phyloP scores from a whole-genome alignment of 2,888 invertebrate genomes.

The Tortrix viridana region DNA sequence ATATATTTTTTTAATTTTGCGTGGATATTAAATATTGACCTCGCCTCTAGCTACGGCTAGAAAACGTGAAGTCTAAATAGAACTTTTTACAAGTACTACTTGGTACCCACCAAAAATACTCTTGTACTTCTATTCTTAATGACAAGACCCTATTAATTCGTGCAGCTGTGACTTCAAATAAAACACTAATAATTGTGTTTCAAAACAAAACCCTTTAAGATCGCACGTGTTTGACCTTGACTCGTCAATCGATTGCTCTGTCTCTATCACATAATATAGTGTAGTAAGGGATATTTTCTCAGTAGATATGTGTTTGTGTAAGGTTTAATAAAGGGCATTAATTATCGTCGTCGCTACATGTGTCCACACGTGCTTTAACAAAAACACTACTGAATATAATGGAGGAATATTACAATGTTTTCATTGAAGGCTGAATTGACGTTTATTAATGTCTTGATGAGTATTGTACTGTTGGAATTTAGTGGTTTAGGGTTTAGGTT shows the following conservation, averaged over 20 bases:
- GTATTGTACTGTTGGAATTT: conserved; percentile 13
- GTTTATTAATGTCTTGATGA: conserved; percentile 23
- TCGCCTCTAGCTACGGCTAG: no score
- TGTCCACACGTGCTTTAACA: conserved; percentile 30
- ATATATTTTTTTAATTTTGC: no score
- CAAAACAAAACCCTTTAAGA: conserved; percentile 47
- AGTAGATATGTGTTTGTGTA: background rate
- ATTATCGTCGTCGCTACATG: conserved; percentile 21
- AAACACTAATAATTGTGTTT: conserved; percentile 48
- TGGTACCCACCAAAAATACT: no score
- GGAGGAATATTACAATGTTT: conserved; percentile 9
- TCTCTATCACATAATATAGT: background rate
- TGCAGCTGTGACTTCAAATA: conserved; percentile 31
- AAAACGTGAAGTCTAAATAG: no score
- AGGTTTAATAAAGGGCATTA: conserved; percentile 8
- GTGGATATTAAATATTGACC: no score
- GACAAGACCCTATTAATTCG: background rate
- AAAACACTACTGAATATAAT: conserved; percentile 11
- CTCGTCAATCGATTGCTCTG: background rate
- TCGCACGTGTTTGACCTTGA: conserved; percentile 37
- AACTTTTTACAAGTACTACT: no score
- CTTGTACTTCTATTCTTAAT: no score
- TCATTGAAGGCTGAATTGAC: conserved; percentile 12
- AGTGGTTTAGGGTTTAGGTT: no score
- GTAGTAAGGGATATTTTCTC: background rate